phyloP scores from a whole-genome alignment of 2,113 vertebrate genomes.

The Leptodactylus fuscus region DNA sequence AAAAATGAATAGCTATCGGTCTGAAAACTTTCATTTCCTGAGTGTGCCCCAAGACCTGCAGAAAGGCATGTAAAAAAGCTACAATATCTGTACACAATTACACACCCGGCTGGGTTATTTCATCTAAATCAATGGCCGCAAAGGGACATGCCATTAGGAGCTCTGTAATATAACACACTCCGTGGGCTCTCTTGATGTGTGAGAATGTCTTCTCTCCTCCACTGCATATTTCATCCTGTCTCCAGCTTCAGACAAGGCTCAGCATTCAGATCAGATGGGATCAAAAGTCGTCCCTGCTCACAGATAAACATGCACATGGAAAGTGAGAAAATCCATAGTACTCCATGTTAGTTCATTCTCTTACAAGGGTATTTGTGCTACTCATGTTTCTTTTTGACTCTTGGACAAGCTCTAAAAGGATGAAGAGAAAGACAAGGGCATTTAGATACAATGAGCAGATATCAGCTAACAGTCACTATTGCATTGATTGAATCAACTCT shows the following conservation, averaged over 20 bases:
- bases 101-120: slow-evolving; percentile 67
- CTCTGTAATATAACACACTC: slow-evolving; percentile 45
- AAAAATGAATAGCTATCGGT: slow-evolving; percentile 55
- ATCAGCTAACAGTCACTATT: neutral
- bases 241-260: neutral
- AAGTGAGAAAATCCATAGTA: slow-evolving; percentile 20
- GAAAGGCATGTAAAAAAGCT: slow-evolving; percentile 58
- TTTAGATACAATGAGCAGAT: neutral
- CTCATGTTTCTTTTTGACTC: slow-evolving; percentile 8
- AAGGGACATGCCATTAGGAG: slow-evolving; percentile 61
- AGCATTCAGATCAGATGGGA: slow-evolving; percentile 41
- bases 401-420: neutral
- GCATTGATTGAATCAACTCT: slow-evolving; percentile 18
- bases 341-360: slow-evolving; percentile 8
- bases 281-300: neutral
- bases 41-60: slow-evolving; percentile 51
- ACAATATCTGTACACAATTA: slow-evolving; percentile 64
- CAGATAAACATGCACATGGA: neutral
- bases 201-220: slow-evolving; percentile 52
- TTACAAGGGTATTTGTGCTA: slow-evolving; percentile 20
- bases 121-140: slow-evolving; percentile 65
- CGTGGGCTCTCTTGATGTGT: slow-evolving; percentile 45
- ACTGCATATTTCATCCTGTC: slow-evolving; percentile 36
- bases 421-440: neutral
- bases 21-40: slow-evolving; percentile 65